Percentiles rank a stretch among this genome's conserved stretches.
phyloP scores from a whole-genome alignment of 2,797 vertebrate species.

The Ataeniobius toweri region DNA sequence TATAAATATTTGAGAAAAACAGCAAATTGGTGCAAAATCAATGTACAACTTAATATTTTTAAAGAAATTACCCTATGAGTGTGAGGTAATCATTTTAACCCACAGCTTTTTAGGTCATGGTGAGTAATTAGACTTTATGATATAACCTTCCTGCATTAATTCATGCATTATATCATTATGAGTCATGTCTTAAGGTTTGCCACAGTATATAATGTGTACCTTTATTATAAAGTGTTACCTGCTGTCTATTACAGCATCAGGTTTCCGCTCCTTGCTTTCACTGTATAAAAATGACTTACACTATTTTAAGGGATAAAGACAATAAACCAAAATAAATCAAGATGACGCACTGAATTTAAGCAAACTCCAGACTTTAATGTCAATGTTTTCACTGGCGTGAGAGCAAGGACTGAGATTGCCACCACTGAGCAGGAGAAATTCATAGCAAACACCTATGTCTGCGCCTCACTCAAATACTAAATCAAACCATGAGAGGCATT shows the following conservation, averaged over 20 bases:
- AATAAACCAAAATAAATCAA: constrained; percentile 60
- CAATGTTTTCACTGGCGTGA: constrained; percentile 69
- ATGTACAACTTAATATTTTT: neutral
- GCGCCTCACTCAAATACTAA: constrained; percentile 41
- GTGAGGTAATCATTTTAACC: neutral
- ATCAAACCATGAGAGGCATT: constrained; percentile 35
- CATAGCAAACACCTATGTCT: constrained; percentile 49
- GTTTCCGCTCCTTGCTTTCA: constrained; percentile 45
- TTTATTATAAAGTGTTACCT: constrained; percentile 1
- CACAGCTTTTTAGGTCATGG: neutral
- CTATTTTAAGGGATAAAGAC: constrained; percentile 47
- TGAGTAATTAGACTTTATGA: neutral
- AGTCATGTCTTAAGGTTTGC: neutral
- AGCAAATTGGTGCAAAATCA: neutral
- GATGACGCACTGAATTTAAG: constrained; percentile 36
- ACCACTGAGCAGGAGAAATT: constrained; percentile 44
- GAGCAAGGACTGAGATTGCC: constrained; percentile 29
- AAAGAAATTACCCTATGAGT: neutral
- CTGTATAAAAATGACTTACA: constrained; percentile 47
- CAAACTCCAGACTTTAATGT: constrained; percentile 52
- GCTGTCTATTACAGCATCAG: constrained; percentile 11
- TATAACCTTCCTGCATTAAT: neutral
- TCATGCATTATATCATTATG: neutral
- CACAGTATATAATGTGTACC: neutral
- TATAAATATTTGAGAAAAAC: neutral